These are phyloP conservation scores for Taenioides sp. DNA, from an alignment of 2,797 vertebrate genomes.

Conservation along the genomic window DNA sequence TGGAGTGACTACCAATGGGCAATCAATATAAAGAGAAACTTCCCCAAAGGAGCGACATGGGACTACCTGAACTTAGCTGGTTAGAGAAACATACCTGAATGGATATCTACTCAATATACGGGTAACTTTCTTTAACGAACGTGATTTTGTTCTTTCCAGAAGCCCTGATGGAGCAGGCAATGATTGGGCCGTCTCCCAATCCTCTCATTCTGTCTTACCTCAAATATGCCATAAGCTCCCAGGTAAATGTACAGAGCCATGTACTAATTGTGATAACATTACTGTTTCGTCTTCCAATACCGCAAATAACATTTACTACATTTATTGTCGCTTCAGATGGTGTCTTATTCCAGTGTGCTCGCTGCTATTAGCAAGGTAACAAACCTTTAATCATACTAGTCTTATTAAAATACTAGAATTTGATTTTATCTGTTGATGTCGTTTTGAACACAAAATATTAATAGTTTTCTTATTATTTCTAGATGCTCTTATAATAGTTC, in stretches of 20 bases:
- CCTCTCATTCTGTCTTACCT: constrained; percentile 96
- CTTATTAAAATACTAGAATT: background rate
- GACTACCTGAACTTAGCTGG: constrained; percentile 96
- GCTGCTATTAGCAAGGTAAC: constrained; percentile 93
- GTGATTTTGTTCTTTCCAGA: constrained; percentile 71
- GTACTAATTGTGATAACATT: background rate
- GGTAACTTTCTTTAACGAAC: background rate
- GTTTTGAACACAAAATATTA: background rate
- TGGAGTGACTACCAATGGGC: constrained; percentile 98
- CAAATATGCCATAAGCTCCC: constrained; percentile 96
- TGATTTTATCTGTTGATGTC: background rate
- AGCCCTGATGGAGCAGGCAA: constrained; percentile 94
- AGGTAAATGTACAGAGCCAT: constrained; percentile 77
- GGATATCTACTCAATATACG: background rate
- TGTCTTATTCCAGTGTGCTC: constrained; percentile 95
- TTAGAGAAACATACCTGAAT: constrained; percentile 42
- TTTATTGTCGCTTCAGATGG: constrained; percentile 82
- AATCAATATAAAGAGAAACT: constrained; percentile 97
- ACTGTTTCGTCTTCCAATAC: background rate
- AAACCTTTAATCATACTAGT: background rate
- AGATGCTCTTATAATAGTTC: too few species aligned
- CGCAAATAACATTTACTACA: background rate
- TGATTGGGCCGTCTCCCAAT: constrained; percentile 96
- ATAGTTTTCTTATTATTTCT: too few species aligned
- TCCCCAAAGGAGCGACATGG: constrained; percentile 94